Evolutionary conservation across 2,797 vertebrate species (phyloP).

Genomic region (Protonibea diacanthus): DNA sequence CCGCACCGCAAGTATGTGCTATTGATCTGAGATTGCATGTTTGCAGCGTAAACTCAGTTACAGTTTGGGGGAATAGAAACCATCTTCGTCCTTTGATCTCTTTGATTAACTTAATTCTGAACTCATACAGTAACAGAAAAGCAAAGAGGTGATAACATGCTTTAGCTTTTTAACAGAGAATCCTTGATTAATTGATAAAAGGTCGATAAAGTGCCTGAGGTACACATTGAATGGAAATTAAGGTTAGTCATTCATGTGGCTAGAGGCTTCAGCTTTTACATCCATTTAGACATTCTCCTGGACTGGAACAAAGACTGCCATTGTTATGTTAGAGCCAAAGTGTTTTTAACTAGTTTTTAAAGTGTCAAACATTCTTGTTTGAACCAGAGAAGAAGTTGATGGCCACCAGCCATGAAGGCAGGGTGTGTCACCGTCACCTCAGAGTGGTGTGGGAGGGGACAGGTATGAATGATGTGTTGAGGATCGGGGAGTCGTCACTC

Average conservation of each 20-base stretch:
- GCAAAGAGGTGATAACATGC: slow-evolving; percentile 17
- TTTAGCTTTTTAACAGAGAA: slow-evolving; percentile 44
- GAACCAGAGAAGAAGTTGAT: slow-evolving; percentile 11
- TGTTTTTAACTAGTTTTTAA: slow-evolving; percentile 22
- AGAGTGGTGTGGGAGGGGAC: slow-evolving; percentile 57
- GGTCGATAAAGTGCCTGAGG: not conserved
- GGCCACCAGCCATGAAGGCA: slow-evolving; percentile 8
- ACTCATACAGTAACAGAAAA: not conserved
- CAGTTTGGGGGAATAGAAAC: not conserved
- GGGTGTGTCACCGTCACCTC: slow-evolving; percentile 60
- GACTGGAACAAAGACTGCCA: not conserved
- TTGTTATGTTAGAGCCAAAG: slow-evolving; percentile 7
- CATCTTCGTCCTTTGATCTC: slow-evolving; percentile 20
- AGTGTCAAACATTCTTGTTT: slow-evolving; percentile 33
- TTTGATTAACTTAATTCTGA: slow-evolving; percentile 59
- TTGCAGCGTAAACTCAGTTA: not conserved
- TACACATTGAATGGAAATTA: not conserved
- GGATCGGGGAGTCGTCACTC: slow-evolving; percentile 43
- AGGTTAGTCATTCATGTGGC: not conserved
- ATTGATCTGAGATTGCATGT: slow-evolving; percentile 2
- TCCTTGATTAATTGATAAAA: slow-evolving; percentile 58
- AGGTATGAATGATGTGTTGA: slow-evolving; percentile 69
- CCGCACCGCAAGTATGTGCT: not conserved
- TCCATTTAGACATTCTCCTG: not conserved
- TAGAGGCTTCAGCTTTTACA: not conserved